Base-by-base conservation (phyloP, 2,888 invertebrate species). In the Phortica okadai region DNA sequence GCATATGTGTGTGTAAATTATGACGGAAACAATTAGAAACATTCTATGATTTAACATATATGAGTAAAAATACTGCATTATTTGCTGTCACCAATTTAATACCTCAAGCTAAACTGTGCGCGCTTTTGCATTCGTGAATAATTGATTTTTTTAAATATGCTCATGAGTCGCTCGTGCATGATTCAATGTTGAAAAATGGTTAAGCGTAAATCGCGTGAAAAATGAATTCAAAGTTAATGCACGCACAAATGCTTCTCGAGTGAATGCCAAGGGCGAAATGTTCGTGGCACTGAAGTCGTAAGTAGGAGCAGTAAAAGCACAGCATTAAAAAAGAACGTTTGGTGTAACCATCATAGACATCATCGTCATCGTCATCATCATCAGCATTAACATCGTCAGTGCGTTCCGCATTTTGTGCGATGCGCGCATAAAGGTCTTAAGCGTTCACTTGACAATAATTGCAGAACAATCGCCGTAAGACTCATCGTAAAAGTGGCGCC, bases 391-490 rank as follows among this genome's bases (percentile, higher is more conserved):
- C 10, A 50, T 56, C 16, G n/a, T 62, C 25, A 25, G 16, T 25
- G 21, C 6, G 5, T 59, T 59, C 21, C 8, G 45, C 10, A 45
- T 45, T 45, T 45, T 8, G 45, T 45, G 50, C 50, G 50, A 11
- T 50, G 25, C 25, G 1, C 56, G 33, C 70, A 56, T 56, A 56
- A 72, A 72, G 54, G 45, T 72, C 70, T 72, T 56, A 56, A 72
- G 33, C 21, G 54, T 25, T 56, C 70, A 54, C 70, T 72, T 72
- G 54, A 56, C 56, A 72, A 72, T 72, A 72, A 72, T 72, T 72
- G 70, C 70, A 54, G 56, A n/a, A 54, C 33, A 72, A 56, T 7
- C 56, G 56, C 70, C 33, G 25, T 56, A 72, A 44, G 54, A 72
- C 62, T 62, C 25, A 5, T 69, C 45, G 50, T 69, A 14, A 56